Conservation (phyloP, 2,888 invertebrate species). For the Drosophila anceps region DNA sequence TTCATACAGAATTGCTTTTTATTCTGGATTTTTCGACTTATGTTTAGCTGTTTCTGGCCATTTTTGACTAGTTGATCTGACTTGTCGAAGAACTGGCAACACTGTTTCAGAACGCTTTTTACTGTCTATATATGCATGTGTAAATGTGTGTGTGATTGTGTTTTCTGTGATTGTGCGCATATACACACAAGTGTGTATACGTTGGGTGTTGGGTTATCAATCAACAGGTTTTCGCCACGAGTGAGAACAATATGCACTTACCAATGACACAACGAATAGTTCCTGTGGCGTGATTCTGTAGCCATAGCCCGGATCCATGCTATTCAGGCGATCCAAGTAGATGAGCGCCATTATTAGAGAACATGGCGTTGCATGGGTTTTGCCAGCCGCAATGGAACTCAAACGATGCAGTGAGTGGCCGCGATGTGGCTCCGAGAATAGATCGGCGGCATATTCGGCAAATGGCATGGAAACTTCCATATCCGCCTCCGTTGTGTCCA, state of each 20-base stretch:
- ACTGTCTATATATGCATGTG: not conserved
- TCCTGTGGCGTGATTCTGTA: constrained; percentile 94
- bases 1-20: too few species aligned
- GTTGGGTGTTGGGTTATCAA: constrained; percentile 49
- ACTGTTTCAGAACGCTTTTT: constrained; percentile 16
- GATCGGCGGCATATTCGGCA: constrained; percentile 93
- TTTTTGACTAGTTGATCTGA: too few species aligned
- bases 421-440: constrained; percentile 92
- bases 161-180: constrained; percentile 21
- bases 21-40: too few species aligned
- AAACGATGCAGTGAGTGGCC: constrained; percentile 92
- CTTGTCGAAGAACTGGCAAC: too few species aligned
- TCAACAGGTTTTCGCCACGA: constrained; percentile 62
- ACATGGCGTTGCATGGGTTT: constrained; percentile 92
- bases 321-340: constrained; percentile 95
- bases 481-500: constrained; percentile 87
- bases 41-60: too few species aligned
- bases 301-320: constrained; percentile 93
- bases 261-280: constrained; percentile 97
- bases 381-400: constrained; percentile 91
- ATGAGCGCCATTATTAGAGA: constrained; percentile 96
- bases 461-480: constrained; percentile 88
- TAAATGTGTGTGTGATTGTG: not conserved
- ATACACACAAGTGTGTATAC: constrained; percentile 24
- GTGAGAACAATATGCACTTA: constrained; percentile 84